Evolutionary conservation across 2,888 invertebrate genomes (phyloP).

Genomic region (Phoenoteleia sp.): DNA sequence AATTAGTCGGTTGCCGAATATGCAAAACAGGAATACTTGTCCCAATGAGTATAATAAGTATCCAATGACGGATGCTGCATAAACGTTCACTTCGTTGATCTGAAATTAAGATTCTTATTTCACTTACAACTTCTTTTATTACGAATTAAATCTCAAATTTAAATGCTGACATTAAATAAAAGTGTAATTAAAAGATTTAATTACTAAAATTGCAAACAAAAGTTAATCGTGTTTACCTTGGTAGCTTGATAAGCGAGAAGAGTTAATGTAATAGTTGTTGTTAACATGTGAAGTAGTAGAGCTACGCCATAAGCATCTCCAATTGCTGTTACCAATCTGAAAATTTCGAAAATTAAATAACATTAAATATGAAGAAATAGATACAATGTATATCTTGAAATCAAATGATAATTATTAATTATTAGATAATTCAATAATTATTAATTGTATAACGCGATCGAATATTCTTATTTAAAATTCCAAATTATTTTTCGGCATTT

Average conservation of each 20-base stretch:
- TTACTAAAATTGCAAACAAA: no score
- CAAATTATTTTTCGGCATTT: no score
- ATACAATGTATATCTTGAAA: no score
- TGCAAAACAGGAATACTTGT: slow-evolving; percentile 95
- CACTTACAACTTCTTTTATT: background rate
- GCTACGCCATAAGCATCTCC: slow-evolving; percentile 96
- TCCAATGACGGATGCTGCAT: slow-evolving; percentile 93
- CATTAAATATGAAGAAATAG: no score
- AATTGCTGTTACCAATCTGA: slow-evolving; percentile 92
- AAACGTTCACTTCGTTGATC: slow-evolving; percentile 92
- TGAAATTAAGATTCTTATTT: slow-evolving; percentile 80
- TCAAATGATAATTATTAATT: no score
- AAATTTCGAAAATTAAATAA: slow-evolving; percentile 59
- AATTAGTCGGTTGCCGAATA: slow-evolving; percentile 94
- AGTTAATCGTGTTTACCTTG: no score
- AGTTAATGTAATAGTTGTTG: slow-evolving; percentile 94
- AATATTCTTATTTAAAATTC: no score
- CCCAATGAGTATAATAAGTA: slow-evolving; percentile 93
- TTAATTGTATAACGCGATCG: no score
- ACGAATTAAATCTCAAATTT: no score
- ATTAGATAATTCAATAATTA: background rate
- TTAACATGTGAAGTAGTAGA: slow-evolving; percentile 94
- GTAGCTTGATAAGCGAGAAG: slow-evolving; percentile 95
- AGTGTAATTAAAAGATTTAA: no score
- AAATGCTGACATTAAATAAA: no score